phyloP scores from a whole-genome alignment of 2,888 invertebrate genomes.

The Glyphotaelius pellucidus region DNA sequence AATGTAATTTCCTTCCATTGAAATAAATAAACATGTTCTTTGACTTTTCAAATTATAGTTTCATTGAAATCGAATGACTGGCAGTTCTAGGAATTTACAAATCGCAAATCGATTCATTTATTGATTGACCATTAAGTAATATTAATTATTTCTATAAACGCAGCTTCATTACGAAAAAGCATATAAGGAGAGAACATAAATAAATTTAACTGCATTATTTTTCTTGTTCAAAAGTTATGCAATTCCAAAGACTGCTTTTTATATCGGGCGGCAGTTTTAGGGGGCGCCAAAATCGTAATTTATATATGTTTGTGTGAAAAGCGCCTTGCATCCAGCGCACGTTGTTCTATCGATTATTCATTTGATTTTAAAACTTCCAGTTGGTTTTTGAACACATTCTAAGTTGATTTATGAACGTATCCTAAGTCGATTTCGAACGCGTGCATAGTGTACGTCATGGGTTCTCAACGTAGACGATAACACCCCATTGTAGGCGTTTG shows the following conservation, averaged over 20 bases:
- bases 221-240: neutral
- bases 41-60: neutral
- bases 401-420: too few species aligned
- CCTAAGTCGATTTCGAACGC: too few species aligned
- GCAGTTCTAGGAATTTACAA: neutral
- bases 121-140: neutral
- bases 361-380: too few species aligned
- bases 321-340: too few species aligned
- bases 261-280: too few species aligned
- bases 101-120: neutral
- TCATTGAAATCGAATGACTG: neutral
- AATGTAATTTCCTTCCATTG: neutral
- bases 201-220: neutral
- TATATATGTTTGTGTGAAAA: too few species aligned
- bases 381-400: too few species aligned
- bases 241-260: neutral
- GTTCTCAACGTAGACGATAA: too few species aligned
- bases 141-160: neutral
- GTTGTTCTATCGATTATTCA: too few species aligned
- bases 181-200: neutral
- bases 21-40: neutral
- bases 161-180: neutral
- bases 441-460: too few species aligned
- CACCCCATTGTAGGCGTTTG: too few species aligned
- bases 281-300: too few species aligned